Conservation (phyloP, 2,797 vertebrate genomes). For the Spinus pinus region DNA sequence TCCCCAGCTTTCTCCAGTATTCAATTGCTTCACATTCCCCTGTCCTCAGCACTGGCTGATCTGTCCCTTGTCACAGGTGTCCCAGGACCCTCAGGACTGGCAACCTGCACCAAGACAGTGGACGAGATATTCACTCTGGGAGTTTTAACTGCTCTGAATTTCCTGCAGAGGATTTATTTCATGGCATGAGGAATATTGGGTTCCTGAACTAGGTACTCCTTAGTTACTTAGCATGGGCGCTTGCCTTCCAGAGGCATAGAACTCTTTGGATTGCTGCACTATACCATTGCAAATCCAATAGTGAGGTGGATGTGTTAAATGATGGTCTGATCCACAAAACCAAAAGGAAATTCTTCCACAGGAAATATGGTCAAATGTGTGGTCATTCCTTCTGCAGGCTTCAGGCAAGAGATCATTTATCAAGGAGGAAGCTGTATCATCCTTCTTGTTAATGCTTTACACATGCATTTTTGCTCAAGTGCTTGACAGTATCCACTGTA, state of each 20-base stretch:
- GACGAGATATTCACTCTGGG: neutral
- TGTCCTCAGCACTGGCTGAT: neutral
- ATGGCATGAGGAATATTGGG: neutral
- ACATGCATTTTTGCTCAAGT: neutral
- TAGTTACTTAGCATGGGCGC: neutral
- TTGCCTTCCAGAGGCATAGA: neutral
- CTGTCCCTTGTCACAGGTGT: neutral
- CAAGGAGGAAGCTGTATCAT: neutral
- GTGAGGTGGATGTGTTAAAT: neutral
- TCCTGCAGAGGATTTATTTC: neutral
- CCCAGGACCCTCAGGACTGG: neutral
- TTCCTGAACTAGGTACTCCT: neutral
- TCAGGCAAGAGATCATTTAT: neutral
- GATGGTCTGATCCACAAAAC: neutral
- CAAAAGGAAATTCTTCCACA: neutral
- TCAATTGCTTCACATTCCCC: neutral
- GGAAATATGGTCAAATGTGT: neutral
- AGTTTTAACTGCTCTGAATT: neutral
- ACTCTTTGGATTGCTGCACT: neutral
- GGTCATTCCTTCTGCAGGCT: neutral
- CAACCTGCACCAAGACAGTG: neutral
- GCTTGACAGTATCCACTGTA: neutral
- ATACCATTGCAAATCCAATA: neutral
- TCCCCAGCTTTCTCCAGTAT: neutral
- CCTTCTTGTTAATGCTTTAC: slow-evolving; percentile 27